Percentiles rank a stretch among this genome's conserved stretches.
Conservation (phyloP, 2,888 invertebrate genomes). For the Lochmaea capreae region DNA sequence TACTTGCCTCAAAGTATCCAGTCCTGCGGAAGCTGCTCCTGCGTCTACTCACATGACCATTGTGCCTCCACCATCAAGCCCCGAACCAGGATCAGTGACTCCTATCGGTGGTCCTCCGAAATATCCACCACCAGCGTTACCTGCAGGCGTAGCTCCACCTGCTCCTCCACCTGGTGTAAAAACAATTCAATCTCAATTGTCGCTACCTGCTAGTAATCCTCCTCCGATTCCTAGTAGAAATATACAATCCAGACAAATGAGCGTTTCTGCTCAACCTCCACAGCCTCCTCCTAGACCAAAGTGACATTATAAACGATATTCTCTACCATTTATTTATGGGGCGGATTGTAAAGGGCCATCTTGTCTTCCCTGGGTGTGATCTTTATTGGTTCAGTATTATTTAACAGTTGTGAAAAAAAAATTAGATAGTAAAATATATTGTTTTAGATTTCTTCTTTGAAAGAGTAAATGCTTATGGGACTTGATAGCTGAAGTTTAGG, state of each 20-base stretch:
- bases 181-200: slow-evolving; percentile 59
- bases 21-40: slow-evolving; percentile 40
- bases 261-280: slow-evolving; percentile 60
- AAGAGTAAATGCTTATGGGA: no score
- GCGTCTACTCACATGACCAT: slow-evolving; percentile 29
- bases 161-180: slow-evolving; percentile 60
- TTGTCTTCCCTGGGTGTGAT: slow-evolving; percentile 63
- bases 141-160: slow-evolving; percentile 60
- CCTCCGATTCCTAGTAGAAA: slow-evolving; percentile 71
- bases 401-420: background rate
- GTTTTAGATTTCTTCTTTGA: no score
- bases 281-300: slow-evolving; percentile 64
- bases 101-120: slow-evolving; percentile 62
- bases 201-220: slow-evolving; percentile 59
- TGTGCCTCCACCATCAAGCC: slow-evolving; percentile 45
- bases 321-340: slow-evolving; percentile 62
- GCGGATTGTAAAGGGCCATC: slow-evolving; percentile 60
- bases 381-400: slow-evolving; percentile 2
- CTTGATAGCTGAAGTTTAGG: no score
- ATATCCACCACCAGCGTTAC: slow-evolving; percentile 63
- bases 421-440: no score
- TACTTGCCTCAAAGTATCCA: slow-evolving; percentile 43
- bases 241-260: slow-evolving; percentile 65
- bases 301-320: slow-evolving; percentile 63
- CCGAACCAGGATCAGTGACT: slow-evolving; percentile 59